Percentiles rank a stretch among this genome's conserved stretches.
phyloP scores from a whole-genome alignment of 2,888 invertebrate species.

The Andrena haemorrhoa region DNA sequence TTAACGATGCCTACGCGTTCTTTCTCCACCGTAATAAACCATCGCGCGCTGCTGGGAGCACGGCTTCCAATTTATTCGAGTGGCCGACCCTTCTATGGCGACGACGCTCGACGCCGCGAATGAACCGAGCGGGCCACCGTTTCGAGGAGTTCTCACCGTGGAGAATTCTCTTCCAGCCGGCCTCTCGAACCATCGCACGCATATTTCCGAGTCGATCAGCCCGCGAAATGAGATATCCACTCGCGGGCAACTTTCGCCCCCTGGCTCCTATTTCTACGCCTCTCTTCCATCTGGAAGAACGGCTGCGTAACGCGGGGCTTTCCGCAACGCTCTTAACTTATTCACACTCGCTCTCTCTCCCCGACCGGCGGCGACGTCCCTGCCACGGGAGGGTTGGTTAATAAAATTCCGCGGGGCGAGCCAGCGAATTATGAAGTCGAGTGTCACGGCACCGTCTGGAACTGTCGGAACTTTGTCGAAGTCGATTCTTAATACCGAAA shows the following conservation, averaged over 20 bases:
- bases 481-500: background rate
- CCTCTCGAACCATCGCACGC: conserved; percentile 44
- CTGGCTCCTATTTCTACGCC: background rate
- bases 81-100: conserved; percentile 53
- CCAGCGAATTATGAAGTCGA: background rate
- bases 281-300: background rate
- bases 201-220: conserved; percentile 59
- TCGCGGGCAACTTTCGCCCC: background rate
- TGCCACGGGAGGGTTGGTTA: background rate
- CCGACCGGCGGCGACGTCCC: no score
- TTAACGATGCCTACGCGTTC: conserved; percentile 73
- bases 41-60: conserved; percentile 42
- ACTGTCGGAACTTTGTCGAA: background rate
- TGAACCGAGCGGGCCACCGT: conserved; percentile 24
- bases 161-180: conserved; percentile 11
- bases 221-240: conserved; percentile 38
- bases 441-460: background rate
- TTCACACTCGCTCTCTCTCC: background rate
- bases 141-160: conserved; percentile 23
- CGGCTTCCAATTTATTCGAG: conserved; percentile 81
- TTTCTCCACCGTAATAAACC: conserved; percentile 65
- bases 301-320: background rate
- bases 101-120: conserved; percentile 45
- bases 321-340: background rate
- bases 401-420: background rate